Evolutionary conservation across 2,113 vertebrate species (phyloP), one percentile per base, ranked within the genome.

Genomic region (Chionodraco myersi): DNA sequence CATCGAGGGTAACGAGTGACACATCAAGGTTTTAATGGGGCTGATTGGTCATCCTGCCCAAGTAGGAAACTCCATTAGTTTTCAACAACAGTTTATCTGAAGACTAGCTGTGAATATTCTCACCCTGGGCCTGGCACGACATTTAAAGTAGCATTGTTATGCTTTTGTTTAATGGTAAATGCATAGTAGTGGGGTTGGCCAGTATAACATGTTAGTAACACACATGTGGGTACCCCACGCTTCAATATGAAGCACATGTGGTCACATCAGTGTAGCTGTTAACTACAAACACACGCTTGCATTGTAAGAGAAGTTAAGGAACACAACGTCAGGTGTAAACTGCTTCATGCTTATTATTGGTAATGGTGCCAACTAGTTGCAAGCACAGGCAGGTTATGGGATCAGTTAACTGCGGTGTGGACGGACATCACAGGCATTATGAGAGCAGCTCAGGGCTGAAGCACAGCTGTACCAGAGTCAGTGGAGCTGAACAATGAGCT

Each of bases 401-500:
- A 4, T 68, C 65, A 15, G 53, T 36, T 8, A 1, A 10, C 30
- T 52, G 65, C 12, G 58, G 74, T 48, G 65, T 34, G 6, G 4
- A 15, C 2, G 21, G 70, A 60, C 66, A 34, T 45, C 59, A 2
- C 48, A 13, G 30, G 49, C 10, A 3, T 53, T 16, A 34, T 3
- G 36, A 86, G 60, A 45, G 18, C 47, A 79, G 79, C 36, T 51
- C 2, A 41, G 57, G 54, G 49, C 44, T 56, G 61, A 70, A 70
- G 58, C 59, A 13, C 47, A 57, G 75, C 23, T 1, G 72, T 26
- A n/a, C 44, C 69, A 30, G 23, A 70, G 47, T 51, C 30, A 49
- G 60, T 18, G 76, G 30, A n/a, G 73, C 75, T n/a, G 49, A 79
- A 79, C 56, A 62, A 54, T 11, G 74, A 52, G 68, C 86, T 83